phyloP scores from a whole-genome alignment of 2,797 vertebrate species.

The Cygnus olor region DNA sequence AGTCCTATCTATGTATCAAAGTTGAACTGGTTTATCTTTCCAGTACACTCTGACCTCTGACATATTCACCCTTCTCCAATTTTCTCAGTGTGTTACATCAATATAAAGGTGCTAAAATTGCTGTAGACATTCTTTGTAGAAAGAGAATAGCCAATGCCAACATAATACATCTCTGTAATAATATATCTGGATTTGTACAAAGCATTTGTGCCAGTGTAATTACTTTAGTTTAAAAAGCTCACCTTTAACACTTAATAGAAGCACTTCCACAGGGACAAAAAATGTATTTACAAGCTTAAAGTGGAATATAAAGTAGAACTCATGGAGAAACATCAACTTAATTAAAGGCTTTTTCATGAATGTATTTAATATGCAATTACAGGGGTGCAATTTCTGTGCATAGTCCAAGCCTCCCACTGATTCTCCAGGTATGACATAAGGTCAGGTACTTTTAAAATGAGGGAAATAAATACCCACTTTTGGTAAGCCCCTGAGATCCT shows the following conservation, averaged over 20 bases:
- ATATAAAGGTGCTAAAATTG: background rate
- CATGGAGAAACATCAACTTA: conserved; percentile 9
- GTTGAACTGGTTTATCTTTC: background rate
- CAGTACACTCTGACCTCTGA: background rate
- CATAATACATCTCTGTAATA: background rate
- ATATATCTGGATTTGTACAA: background rate
- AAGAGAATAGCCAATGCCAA: background rate
- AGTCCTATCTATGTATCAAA: background rate
- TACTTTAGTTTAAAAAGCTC: background rate
- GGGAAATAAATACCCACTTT: background rate
- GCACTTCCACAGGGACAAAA: background rate
- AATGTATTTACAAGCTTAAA: background rate
- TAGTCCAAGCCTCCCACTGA: background rate
- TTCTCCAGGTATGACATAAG: background rate
- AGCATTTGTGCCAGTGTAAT: background rate
- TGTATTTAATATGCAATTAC: background rate
- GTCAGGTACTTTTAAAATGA: background rate
- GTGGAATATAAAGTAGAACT: conserved; percentile 17
- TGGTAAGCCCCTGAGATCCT: background rate
- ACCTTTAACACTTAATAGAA: background rate
- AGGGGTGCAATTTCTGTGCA: background rate
- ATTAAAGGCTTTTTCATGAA: conserved; percentile 14
- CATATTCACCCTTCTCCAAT: background rate
- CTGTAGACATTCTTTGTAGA: background rate
- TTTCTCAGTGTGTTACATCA: background rate